Conservation (phyloP, 2,113 vertebrate species). For the Coptodon bakossiorum region DNA sequence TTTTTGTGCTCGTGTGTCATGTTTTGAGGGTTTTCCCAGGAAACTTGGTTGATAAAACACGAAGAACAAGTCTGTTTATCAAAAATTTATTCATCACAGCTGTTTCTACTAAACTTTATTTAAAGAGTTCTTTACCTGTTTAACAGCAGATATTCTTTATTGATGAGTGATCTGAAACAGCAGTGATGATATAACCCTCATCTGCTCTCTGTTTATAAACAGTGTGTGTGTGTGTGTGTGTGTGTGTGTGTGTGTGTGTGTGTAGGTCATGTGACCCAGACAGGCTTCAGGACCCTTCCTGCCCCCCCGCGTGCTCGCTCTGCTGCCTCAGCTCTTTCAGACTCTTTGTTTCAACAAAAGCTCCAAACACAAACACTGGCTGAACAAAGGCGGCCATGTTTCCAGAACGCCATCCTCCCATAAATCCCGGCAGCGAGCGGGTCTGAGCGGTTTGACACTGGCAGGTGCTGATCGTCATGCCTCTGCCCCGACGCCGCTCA, state of each 20-base stretch:
- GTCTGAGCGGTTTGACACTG: slow-evolving; percentile 53
- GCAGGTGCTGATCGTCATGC: slow-evolving; percentile 61
- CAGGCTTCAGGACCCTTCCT: slow-evolving; percentile 17
- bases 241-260: no score
- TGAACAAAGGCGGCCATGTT: slow-evolving; percentile 65
- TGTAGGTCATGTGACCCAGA: background rate
- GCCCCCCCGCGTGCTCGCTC: background rate
- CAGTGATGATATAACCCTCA: background rate
- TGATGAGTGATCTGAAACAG: background rate
- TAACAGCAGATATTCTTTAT: background rate
- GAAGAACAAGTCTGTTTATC: background rate
- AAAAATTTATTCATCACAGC: background rate
- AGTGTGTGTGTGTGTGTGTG: background rate
- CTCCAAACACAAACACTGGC: slow-evolving; percentile 7
- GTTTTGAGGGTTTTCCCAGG: background rate
- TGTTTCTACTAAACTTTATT: background rate
- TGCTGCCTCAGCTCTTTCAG: slow-evolving; percentile 30
- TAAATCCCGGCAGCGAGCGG: slow-evolving; percentile 52
- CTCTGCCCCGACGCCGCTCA: slow-evolving; percentile 80
- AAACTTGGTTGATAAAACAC: background rate
- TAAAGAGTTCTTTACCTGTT: background rate
- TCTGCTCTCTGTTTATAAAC: background rate
- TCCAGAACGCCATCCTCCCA: slow-evolving; percentile 75
- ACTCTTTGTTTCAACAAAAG: slow-evolving; percentile 19
- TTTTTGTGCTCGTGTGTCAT: background rate